Base-by-base conservation (phyloP, 2,113 vertebrate species). In the Hyperopisus bebe region DNA sequence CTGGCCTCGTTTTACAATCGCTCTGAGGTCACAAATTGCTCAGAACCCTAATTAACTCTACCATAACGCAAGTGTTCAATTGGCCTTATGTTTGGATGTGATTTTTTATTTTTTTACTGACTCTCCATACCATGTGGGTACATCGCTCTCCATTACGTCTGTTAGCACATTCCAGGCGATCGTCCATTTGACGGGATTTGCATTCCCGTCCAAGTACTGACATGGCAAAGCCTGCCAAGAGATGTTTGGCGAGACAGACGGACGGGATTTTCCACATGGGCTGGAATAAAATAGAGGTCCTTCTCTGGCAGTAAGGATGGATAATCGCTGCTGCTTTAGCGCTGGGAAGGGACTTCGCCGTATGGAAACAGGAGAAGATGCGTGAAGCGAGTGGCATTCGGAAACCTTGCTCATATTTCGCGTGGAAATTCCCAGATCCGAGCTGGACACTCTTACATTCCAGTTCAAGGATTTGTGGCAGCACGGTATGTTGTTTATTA, bases 41-140 rank as follows among this genome's bases (percentile, higher is more conserved):
- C 85, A 87, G 19, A 87, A 87, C 85, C 31, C 85, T 87, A 53
- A 87, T 87, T 51, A 87, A 47, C 85, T 35, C 85, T 19, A 50
- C 50, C 48, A 53, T 53, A 35, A 35, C 85, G 35, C 31, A 10
- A 53, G 21, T 87, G n/a, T 51, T 53, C 85, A 31, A 31, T 17
- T 3, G 39, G 50, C 13, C 15, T 42, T 39, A 27, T 87, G 85
- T 53, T 51, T 35, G 53, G 50, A 55, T 47, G 7, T 21, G 5
- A 8, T 84, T 46, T 47, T 84, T 87, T 8, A 6, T 5, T 35
- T 53, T 86, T 87, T 53, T 35, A 87, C 85, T 53, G 85, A 35
- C 50, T 31, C 85, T 35, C 19, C 46, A 27, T 86, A 13, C n/a
- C 74, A 42, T 39, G 4, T 19, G 35, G 74, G 15, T 15, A 15